phyloP scores from a whole-genome alignment of 2,113 vertebrate genomes.

The Piaya cayana region DNA sequence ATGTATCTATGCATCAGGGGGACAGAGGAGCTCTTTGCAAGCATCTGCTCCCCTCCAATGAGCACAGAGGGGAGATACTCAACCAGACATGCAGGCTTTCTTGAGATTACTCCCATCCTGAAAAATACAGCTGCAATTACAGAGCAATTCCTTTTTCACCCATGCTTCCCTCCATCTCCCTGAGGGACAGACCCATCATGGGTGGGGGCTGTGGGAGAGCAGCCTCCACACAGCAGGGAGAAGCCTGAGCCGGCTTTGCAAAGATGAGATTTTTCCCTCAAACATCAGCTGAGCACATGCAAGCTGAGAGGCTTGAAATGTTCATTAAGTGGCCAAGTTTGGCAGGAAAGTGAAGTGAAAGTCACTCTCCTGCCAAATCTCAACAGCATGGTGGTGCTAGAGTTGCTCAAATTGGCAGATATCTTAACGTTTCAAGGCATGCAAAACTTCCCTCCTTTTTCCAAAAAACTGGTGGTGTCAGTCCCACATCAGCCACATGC shows the following conservation, averaged over 20 bases:
- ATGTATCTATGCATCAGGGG: background rate
- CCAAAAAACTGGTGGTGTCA: background rate
- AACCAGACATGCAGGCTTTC: background rate
- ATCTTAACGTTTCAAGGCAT: background rate
- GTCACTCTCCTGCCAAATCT: conserved; percentile 31
- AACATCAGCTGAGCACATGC: background rate
- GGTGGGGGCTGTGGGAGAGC: background rate
- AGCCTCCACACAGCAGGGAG: background rate
- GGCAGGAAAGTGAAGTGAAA: conserved; percentile 41
- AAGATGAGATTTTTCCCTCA: background rate
- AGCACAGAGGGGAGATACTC: background rate
- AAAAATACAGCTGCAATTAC: background rate
- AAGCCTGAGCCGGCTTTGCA: background rate
- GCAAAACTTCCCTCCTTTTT: background rate
- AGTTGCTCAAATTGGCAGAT: background rate
- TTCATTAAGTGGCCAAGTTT: conserved; percentile 9
- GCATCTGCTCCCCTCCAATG: background rate
- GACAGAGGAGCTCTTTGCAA: background rate
- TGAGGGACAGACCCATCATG: background rate
- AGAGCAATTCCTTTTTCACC: background rate
- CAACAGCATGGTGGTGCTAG: conserved; percentile 46
- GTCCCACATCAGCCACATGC: background rate
- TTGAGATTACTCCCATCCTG: background rate
- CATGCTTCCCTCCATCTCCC: background rate
- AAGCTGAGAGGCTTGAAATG: background rate